Percentiles rank a stretch among this genome's conserved stretches.
Conservation (phyloP, 2,113 vertebrate species). For the Illadopsis cleaveri region DNA sequence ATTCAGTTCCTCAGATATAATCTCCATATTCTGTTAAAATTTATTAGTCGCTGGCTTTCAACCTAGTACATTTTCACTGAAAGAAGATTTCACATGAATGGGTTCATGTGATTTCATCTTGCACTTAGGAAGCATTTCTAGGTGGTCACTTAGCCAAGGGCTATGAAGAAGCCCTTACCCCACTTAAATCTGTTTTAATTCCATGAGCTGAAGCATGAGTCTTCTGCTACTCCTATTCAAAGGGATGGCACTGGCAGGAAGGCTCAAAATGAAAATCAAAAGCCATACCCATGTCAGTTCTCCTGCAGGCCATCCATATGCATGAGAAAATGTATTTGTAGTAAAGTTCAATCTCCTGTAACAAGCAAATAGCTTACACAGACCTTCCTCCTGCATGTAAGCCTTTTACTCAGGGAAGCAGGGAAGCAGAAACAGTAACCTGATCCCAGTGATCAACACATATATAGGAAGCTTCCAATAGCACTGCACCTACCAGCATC, state of each 20-base stretch:
- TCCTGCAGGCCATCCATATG: background rate
- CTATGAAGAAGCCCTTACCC: background rate
- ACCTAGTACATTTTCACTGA: background rate
- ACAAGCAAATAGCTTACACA: slow-evolving; percentile 17
- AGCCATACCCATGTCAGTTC: background rate
- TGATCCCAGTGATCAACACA: background rate
- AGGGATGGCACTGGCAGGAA: background rate
- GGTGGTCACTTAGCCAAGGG: background rate
- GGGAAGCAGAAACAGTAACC: background rate
- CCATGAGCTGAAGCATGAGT: background rate
- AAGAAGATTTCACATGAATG: background rate
- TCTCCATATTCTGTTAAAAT: background rate
- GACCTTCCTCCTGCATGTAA: background rate
- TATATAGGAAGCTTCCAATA: background rate
- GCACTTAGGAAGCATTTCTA: background rate
- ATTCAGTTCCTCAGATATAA: background rate
- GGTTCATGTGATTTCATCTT: background rate
- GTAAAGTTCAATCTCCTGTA: slow-evolving; percentile 14
- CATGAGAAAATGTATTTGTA: background rate
- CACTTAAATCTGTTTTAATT: background rate
- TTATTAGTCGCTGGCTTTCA: background rate
- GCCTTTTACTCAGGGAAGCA: background rate
- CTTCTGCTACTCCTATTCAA: background rate
- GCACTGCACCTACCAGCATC: background rate
- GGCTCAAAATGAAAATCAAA: background rate